Conservation (phyloP, 2,888 invertebrate species). For the Hydropsyche betteni region DNA sequence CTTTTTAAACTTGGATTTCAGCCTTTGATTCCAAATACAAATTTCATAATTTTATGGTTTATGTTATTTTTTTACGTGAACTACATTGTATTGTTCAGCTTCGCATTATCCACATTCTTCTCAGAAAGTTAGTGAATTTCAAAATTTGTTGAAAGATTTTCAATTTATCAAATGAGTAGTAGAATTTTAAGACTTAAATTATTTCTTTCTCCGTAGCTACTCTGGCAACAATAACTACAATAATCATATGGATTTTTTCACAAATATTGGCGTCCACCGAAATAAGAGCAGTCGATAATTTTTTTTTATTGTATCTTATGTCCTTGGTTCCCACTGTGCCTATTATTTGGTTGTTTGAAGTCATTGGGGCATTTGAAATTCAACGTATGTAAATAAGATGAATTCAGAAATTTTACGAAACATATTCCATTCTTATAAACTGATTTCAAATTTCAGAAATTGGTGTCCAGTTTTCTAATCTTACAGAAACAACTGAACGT, state of each 20-base stretch:
- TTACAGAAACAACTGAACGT: constrained; percentile 55
- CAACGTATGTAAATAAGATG: constrained; percentile 55
- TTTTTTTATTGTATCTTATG: background rate
- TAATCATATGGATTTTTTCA: constrained; percentile 47
- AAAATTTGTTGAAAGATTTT: background rate
- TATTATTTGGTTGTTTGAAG: constrained; percentile 57
- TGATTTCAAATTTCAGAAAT: constrained; percentile 13
- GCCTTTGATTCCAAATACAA: constrained; percentile 65
- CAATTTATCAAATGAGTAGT: background rate
- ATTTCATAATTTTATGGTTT: constrained; percentile 66
- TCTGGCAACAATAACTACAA: constrained; percentile 55
- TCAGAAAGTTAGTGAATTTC: constrained; percentile 65
- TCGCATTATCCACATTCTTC: constrained; percentile 70
- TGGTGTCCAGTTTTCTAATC: constrained; percentile 34
- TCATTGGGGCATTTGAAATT: constrained; percentile 55
- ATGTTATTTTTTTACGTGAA: constrained; percentile 70
- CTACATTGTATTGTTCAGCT: constrained; percentile 69
- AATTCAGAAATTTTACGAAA: background rate
- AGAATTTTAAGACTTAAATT: background rate
- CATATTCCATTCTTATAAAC: background rate
- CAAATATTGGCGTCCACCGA: background rate
- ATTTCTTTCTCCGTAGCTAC: constrained; percentile 53
- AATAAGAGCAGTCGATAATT: background rate
- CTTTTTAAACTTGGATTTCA: constrained; percentile 57
- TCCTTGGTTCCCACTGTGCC: constrained; percentile 58